Evolutionary conservation across 1,140 invertebrate species (phyloP), one percentile per base, ranked within the genome.

Genomic region (Apis laboriosa): DNA sequence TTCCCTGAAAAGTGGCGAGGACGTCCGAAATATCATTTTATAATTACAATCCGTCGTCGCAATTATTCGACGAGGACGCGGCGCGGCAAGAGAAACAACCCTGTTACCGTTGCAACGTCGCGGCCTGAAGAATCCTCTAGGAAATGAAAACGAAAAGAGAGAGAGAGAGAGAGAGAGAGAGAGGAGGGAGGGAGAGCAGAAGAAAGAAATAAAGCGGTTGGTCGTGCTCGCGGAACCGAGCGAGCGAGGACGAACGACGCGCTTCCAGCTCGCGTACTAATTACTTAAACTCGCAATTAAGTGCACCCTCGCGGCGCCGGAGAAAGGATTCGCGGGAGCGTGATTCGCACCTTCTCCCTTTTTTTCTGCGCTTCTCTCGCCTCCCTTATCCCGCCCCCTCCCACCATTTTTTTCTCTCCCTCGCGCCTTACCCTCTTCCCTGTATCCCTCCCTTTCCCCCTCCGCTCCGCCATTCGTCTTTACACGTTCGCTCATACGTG

Each of bases 221-320:
- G 70, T 66, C 51, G 83, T 76, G 71, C 63, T 79, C 76, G 77
- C 60, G 56, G 70, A 88, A 77, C 60, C 83, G 66, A 77, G 79
- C 80, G 53, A 86, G 86, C 77, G 80, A 86, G 84, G 88, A 83
- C 82, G 80, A 87, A 55, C 66, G 64, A 87, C 80, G 85, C 86
- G 86, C 81, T 89, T 83, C 80, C 80, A 82, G 84, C 73, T 84
- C 64, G 80, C 80, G 87, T 89, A 90, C 89, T 90, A 90, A 90
- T 90, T 90, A 90, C 88, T 90, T 90, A 90, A 90, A 89, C 88
- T 90, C 83, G 89, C 89, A 90, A 90, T 90, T 89, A 90, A 90
- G 86, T 89, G 83, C 88, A 79, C 86, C 83, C 84, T 82, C 87
- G 74, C 78, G 86, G 83, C 63, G 76, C 75, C 74, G 86, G 80